Conservation (phyloP, 2,888 invertebrate genomes). For the Sycophila texana region DNA sequence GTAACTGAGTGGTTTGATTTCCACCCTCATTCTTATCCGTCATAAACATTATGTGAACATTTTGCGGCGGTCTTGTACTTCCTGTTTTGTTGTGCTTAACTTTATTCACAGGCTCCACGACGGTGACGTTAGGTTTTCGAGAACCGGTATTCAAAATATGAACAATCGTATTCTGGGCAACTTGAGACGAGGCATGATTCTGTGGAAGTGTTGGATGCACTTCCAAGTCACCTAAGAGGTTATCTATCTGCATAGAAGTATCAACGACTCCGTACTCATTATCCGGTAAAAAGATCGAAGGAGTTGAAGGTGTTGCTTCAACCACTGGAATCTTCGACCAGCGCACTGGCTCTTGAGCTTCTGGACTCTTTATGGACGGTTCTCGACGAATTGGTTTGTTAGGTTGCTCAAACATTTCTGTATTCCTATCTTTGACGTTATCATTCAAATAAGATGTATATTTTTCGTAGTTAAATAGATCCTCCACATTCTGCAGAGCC, state of each 20-base stretch:
- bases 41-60: constrained; percentile 71
- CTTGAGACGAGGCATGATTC: constrained; percentile 62
- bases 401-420: neutral
- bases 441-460: constrained; percentile 64
- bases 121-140: constrained; percentile 64
- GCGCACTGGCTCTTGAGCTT: constrained; percentile 58
- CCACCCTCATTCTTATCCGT: constrained; percentile 61
- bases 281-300: neutral
- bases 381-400: constrained; percentile 36
- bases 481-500: constrained; percentile 63
- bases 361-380: constrained; percentile 56
- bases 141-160: constrained; percentile 67
- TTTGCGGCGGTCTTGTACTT: constrained; percentile 60
- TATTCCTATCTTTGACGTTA: constrained; percentile 15
- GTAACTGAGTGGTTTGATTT: constrained; percentile 34
- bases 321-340: constrained; percentile 69
- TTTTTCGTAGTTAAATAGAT: constrained; percentile 69
- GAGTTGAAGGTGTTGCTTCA: neutral
- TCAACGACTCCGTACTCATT: constrained; percentile 43
- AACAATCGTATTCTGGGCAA: constrained; percentile 70
- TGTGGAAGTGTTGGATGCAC: constrained; percentile 41
- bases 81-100: constrained; percentile 37
- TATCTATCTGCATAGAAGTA: constrained; percentile 45
- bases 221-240: constrained; percentile 40
- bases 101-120: constrained; percentile 30